A percentile compares a stretch with the other conserved stretches of the same genome.
These are phyloP conservation scores for Anguilla obscura DNA, from an alignment of 2,797 vertebrate genomes.

Conservation along the genomic window DNA sequence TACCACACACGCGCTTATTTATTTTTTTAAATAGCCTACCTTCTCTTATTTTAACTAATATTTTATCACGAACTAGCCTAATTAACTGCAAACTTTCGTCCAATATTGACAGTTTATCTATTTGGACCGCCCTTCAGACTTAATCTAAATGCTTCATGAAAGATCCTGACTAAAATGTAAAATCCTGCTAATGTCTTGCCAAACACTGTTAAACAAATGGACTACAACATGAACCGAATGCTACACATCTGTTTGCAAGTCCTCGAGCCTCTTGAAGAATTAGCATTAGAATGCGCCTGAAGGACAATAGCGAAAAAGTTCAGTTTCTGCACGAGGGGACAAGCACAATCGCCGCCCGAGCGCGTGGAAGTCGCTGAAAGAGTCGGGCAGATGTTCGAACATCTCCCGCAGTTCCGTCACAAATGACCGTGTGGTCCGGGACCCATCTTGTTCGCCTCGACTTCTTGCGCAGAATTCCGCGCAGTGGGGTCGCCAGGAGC, in stretches of 20 bases:
- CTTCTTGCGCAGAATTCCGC: neutral
- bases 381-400: constrained; percentile 31
- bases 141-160: neutral
- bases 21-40: neutral
- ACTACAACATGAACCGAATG: constrained; percentile 30
- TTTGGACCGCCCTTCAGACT: neutral
- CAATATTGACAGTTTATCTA: neutral
- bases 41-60: too few relatives aligned
- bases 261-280: neutral
- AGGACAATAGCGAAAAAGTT: neutral
- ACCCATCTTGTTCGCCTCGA: neutral
- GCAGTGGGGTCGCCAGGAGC: neutral
- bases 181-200: constrained; percentile 1
- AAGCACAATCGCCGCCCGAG: constrained; percentile 15
- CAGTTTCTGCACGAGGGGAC: constrained; percentile 19
- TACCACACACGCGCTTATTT: too few relatives aligned
- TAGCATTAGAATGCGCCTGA: constrained; percentile 19
- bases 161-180: constrained; percentile 22
- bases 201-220: constrained; percentile 23
- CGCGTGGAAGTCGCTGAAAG: constrained; percentile 32
- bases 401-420: constrained; percentile 27
- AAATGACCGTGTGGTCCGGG: neutral
- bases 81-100: neutral
- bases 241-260: constrained; percentile 23
- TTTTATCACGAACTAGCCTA: neutral